These are phyloP conservation scores for Elegia similella DNA, from an alignment of 2,888 invertebrate species.

Conservation along the genomic window DNA sequence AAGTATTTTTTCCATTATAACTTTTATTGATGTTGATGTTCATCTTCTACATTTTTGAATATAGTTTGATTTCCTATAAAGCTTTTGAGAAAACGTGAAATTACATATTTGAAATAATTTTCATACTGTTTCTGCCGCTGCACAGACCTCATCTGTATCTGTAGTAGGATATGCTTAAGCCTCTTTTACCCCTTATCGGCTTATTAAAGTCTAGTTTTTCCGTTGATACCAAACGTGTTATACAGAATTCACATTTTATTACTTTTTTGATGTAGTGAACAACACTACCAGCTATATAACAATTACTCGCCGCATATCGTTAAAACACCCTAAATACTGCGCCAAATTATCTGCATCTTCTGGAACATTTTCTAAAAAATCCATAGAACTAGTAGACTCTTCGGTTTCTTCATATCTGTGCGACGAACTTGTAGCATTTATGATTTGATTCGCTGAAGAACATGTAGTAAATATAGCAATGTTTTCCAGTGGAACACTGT, in stretches of 20 bases:
- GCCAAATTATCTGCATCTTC: background rate
- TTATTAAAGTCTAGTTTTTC: background rate
- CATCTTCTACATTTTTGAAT: background rate
- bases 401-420: too few relatives aligned
- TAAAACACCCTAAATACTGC: too few relatives aligned
- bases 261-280: background rate
- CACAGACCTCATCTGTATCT: too few relatives aligned
- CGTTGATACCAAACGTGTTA: background rate
- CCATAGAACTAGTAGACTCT: background rate
- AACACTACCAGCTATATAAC: background rate
- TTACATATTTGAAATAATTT: too few relatives aligned
- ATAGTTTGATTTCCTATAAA: background rate
- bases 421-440: too few relatives aligned
- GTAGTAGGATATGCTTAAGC: background rate
- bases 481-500: constrained; percentile 19
- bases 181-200: background rate
- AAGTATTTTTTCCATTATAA: background rate
- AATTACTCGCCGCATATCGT: too few relatives aligned
- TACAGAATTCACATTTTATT: background rate
- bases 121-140: too few relatives aligned
- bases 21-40: background rate
- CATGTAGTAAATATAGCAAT: constrained; percentile 16
- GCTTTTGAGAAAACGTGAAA: background rate
- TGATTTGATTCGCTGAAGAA: constrained; percentile 7
- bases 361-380: background rate